Evolutionary conservation across 2,888 invertebrate species (phyloP).

Genomic region (Gerris lacustris): DNA sequence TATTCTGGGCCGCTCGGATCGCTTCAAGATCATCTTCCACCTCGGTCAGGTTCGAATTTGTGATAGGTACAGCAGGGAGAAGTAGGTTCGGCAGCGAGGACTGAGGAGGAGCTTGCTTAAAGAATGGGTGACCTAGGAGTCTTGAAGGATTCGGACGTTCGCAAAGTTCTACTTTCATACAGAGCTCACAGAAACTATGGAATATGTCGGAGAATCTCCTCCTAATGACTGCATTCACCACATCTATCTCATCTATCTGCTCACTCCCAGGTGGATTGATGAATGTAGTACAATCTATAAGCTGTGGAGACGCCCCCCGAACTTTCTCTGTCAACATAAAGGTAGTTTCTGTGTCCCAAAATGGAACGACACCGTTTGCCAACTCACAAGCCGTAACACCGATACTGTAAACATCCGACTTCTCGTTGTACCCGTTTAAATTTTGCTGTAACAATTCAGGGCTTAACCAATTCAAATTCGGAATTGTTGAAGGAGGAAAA

Average conservation of each 20-base stretch:
- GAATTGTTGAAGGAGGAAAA: constrained; percentile 56
- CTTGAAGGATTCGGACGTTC: constrained; percentile 57
- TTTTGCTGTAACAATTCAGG: constrained; percentile 84
- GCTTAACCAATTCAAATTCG: constrained; percentile 78
- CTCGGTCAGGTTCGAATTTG: constrained; percentile 42
- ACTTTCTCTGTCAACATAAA: constrained; percentile 85
- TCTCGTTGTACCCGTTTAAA: constrained; percentile 72
- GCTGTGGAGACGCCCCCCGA: constrained; percentile 60
- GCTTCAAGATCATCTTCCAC: constrained; percentile 48
- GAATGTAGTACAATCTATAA: constrained; percentile 45
- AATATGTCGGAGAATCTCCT: constrained; percentile 61
- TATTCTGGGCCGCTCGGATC: constrained; percentile 45
- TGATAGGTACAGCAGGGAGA: constrained; percentile 54
- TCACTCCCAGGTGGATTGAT: constrained; percentile 16
- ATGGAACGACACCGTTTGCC: constrained; percentile 80
- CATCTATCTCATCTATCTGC: constrained; percentile 13
- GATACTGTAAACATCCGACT: constrained; percentile 82
- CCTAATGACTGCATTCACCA: constrained; percentile 27
- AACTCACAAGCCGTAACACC: constrained; percentile 80
- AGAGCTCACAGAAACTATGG: constrained; percentile 62
- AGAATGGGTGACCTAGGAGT: constrained; percentile 58
- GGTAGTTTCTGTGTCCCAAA: constrained; percentile 70
- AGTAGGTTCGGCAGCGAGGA: constrained; percentile 50
- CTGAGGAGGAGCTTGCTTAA: constrained; percentile 56
- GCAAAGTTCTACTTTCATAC: constrained; percentile 56